Conservation (phyloP, 2,113 vertebrate species). For the Pollimyrus isidori region DNA sequence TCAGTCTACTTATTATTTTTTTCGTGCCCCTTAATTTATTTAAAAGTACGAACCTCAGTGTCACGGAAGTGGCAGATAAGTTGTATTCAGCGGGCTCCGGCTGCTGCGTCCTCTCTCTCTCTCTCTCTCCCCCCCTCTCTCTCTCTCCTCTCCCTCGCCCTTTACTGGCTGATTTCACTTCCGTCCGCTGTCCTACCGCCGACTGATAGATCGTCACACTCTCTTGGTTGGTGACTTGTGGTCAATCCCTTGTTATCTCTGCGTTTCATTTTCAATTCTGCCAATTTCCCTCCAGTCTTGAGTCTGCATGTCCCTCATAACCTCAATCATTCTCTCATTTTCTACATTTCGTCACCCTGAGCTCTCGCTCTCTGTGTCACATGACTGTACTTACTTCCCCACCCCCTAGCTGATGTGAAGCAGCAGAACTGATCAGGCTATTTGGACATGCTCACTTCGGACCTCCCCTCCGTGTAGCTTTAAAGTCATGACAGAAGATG, state of each 20-base stretch:
- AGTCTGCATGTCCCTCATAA: background rate
- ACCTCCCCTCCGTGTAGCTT: background rate
- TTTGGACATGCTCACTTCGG: background rate
- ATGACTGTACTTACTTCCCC: background rate
- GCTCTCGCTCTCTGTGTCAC: background rate
- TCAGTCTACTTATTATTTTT: background rate
- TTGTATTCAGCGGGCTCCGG: background rate
- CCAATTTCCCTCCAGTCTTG: background rate
- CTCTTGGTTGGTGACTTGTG: too few species aligned
- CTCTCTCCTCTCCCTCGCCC: background rate
- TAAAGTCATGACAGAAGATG: background rate
- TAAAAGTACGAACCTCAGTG: background rate
- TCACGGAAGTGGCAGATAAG: conserved; percentile 5
- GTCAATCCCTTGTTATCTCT: background rate
- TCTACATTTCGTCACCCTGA: background rate
- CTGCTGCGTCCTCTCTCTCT: background rate
- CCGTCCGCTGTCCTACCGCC: conserved; percentile 13
- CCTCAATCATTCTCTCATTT: background rate
- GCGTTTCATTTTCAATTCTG: background rate
- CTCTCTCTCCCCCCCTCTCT: background rate
- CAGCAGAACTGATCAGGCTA: background rate
- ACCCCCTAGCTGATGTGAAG: background rate
- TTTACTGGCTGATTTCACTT: conserved; percentile 21
- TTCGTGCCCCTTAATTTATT: background rate
- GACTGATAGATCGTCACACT: background rate